Evolutionary conservation across 2,113 vertebrate species (phyloP).

Genomic region (Crotalus helleri): DNA sequence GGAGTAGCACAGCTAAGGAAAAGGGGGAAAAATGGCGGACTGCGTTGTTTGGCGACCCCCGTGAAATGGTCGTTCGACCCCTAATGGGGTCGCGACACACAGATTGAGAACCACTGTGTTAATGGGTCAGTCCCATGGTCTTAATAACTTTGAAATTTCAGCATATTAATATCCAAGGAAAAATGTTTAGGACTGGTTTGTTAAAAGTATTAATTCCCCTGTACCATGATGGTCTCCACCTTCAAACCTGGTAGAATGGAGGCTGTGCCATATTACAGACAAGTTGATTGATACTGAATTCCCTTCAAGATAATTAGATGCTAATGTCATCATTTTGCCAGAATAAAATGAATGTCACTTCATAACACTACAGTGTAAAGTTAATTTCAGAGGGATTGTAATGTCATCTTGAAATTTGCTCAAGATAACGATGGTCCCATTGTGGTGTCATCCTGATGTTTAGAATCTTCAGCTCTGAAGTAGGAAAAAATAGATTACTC

Average conservation of each 20-base stretch:
- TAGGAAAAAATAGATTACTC: rapidly evolving
- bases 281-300: conserved; percentile 52
- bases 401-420: conserved; percentile 41
- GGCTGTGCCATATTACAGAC: conserved; percentile 25
- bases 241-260: conserved; percentile 1
- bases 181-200: background rate
- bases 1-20: too few species aligned
- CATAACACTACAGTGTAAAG: conserved; percentile 25
- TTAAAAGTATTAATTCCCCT: background rate
- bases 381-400: conserved; percentile 44
- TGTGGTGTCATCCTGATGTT: background rate
- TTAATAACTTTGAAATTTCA: background rate
- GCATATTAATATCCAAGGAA: background rate
- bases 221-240: background rate
- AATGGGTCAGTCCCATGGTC: background rate
- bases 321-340: conserved; percentile 59
- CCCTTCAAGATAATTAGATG: conserved; percentile 54
- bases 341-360: conserved; percentile 52
- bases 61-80: too few species aligned
- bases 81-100: too few species aligned
- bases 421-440: background rate
- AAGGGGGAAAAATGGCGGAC: too few species aligned
- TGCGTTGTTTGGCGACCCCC: too few species aligned
- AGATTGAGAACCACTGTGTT: background rate
- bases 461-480: background rate